Conservation (phyloP, 1,140 invertebrate genomes). For the Sogatella furcifera region DNA sequence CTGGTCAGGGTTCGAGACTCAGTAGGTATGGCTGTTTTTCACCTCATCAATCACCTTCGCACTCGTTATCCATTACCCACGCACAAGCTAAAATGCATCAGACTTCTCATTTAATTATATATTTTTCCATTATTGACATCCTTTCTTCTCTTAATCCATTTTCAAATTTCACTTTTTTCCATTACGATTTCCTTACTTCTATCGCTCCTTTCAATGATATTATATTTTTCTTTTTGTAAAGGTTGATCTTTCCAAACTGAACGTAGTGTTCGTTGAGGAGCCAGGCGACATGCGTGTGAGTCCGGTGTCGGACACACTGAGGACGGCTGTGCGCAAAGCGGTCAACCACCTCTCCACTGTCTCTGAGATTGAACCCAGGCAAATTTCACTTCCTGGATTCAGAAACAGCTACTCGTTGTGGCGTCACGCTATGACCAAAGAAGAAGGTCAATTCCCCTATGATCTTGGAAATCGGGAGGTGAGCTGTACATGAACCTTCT, state of each 20-base stretch:
- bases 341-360: conserved; percentile 37
- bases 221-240: conserved; percentile 11
- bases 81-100: no score
- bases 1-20: no score
- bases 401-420: conserved; percentile 53
- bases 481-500: conserved; percentile 6
- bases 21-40: no score
- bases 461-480: conserved; percentile 49
- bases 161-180: no score
- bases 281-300: conserved; percentile 55
- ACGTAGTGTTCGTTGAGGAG: conserved; percentile 67
- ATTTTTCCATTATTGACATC: no score
- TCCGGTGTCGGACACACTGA: conserved; percentile 54
- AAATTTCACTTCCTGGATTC: conserved; percentile 41
- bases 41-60: no score
- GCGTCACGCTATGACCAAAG: conserved; percentile 62
- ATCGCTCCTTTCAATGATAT: no score
- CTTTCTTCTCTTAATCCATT: no score
- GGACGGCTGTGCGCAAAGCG: conserved; percentile 45
- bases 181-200: no score
- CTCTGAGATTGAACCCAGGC: conserved; percentile 18
- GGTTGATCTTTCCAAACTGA: conserved; percentile 55
- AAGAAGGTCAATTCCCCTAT: conserved; percentile 47
- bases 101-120: no score
- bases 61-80: no score